Base-by-base conservation (phyloP, 1,140 invertebrate species). In the Drosophila nannoptera region DNA sequence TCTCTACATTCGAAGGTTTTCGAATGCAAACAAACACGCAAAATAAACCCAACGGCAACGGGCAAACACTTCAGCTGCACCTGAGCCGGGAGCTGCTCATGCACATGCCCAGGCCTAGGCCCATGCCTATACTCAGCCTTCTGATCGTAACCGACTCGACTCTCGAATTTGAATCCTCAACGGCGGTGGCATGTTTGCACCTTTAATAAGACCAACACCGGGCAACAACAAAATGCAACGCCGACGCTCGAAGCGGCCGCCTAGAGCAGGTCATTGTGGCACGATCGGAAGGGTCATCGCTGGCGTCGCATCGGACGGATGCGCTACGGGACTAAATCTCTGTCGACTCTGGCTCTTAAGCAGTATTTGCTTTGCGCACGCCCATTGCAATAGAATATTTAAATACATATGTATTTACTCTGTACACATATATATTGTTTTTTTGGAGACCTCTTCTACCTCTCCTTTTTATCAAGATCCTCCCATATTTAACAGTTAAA, bases 181-280 rank as follows among this genome's bases (percentile, higher is more conserved):
- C 80, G 69, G 63, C 75, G 83, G 82, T 87, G 82, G 82, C 83
- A 87, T 87, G 82, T 87, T 87, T 87, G 82, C 82, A 87, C 82
- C 82, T 73, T 77, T 87, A 87, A 87, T 87, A 87, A 87, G 82
- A 87, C 78, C 83, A 87, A 87, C 78, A 87, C 31, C 49, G 53
- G 59, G 58, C 56, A 55, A 62, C 31, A 43, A 43, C 16, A 48
- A 68, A 72, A 50, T 42, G 61, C 63, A 77, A 69, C 50, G 81
- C 80, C 80, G 80, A 70, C 73, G 78, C 62, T 53, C 54, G 62
- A 58, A 52, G 52, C 59, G 69, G 36, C 22, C 33, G 33, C 45
- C 63, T 63, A 49, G 45, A 60, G 36, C 63, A 32, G 35, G 48
- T 52, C 48, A 45, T 29, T 52, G 38, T 58, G 68, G 53, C 65